Evolutionary conservation across 2,113 vertebrate species (phyloP), one percentile per base, ranked within the genome.

Genomic region (Lamprotornis superbus): DNA sequence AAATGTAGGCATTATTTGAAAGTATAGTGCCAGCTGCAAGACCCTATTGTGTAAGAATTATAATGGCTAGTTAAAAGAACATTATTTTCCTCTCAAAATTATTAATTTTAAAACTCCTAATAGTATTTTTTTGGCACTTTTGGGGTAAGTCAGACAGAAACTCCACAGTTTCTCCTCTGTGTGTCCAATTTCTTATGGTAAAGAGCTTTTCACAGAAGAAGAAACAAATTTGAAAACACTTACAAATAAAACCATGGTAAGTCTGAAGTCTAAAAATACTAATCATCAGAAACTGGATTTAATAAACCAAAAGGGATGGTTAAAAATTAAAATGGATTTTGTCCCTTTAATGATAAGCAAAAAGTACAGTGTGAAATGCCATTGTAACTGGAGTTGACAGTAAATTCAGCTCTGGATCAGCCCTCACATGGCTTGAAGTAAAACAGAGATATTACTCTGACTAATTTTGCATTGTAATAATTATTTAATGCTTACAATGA

Each of bases 401-500:
- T 59, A 77, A 90, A 92, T 88, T 93, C 64, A 60, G 37, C 68
- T 90, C 73, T 68, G 76, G 76, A 78, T 87, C 80, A 86, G 78
- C 56, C 64, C 74, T 93, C 35, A 40, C 42, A 86, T 83, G 1
- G 16, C 90, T 98, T 96, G 95, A 96, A 97, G 84, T 97, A 97
- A 97, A 98, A 44, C 92, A 96, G 97, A 95, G 96, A 97, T 97
- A 97, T 87, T 97, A 93, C 96, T 96, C 95, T 97, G 97, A 94
- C 97, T 98, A 97, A 97, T 97, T 97, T 97, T 96, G 94, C 94
- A 97, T 98, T 98, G 97, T 98, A 97, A 95, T 95, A 98, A 97
- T 98, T 98, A 97, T 96, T 98, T 98, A 97, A 95, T 97, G 93
- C 90, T 96, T 90, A 98, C 97, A 98, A 96, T 98, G 95, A 94